Conservation (phyloP, 2,888 invertebrate genomes). For the Dysmachus trigonus region DNA sequence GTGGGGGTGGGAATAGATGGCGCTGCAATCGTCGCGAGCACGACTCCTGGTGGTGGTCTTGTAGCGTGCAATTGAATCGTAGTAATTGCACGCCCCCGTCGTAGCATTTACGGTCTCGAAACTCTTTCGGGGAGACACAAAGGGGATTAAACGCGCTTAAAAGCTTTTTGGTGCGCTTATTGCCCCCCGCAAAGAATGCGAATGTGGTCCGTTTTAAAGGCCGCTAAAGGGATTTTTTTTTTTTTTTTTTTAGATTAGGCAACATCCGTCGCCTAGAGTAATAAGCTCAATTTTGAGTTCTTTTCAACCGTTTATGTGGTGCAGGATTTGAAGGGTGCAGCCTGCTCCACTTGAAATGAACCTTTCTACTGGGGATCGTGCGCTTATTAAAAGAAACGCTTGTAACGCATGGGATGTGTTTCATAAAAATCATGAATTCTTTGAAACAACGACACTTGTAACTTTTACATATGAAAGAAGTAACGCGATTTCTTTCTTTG, state of each 20-base stretch:
- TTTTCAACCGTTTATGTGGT: not conserved
- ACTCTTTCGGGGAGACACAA: not conserved
- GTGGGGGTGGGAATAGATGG: not conserved
- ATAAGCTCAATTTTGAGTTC: not conserved
- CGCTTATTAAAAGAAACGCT: not conserved
- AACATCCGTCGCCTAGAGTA: not conserved
- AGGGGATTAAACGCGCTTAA: not conserved
- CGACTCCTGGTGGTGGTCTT: not conserved
- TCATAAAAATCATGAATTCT: not conserved
- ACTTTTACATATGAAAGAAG: not conserved
- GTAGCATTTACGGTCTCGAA: not conserved
- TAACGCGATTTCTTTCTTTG: not conserved
- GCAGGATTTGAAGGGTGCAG: not conserved
- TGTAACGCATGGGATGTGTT: not conserved
- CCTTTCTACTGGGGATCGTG: not conserved
- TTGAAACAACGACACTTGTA: not conserved
- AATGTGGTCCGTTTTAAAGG: not conserved
- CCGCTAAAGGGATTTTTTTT: not conserved
- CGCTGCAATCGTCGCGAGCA: not conserved
- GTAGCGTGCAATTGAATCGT: not conserved
- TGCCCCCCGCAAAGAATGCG: not conserved
- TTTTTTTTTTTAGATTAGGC: not conserved
- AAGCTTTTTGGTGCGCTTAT: not conserved
- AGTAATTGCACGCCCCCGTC: not conserved
- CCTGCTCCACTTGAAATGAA: not conserved